Conservation (phyloP, 2,113 vertebrate genomes). For the Chelonoidis abingdonii region DNA sequence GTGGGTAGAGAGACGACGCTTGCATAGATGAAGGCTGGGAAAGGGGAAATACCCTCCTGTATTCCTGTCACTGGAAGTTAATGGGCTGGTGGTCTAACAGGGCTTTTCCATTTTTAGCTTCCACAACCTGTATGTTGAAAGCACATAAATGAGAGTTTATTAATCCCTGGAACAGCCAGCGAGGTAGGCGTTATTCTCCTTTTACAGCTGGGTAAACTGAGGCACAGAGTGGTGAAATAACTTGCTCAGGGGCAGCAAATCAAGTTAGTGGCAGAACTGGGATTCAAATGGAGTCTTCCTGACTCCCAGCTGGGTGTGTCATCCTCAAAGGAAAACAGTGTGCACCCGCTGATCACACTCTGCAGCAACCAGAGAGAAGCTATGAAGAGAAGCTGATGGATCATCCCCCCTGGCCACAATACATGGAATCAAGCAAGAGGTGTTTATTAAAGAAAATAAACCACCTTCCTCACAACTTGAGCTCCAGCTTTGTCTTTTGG, state of each 20-base stretch:
- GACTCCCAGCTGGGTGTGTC: neutral
- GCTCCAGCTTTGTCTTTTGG: neutral
- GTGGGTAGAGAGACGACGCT: neutral
- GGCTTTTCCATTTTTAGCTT: neutral
- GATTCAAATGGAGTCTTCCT: neutral
- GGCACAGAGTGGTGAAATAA: neutral
- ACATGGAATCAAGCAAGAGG: neutral
- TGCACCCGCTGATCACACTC: neutral
- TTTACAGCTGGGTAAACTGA: neutral
- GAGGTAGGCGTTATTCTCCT: neutral
- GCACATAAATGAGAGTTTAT: neutral
- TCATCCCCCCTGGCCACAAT: neutral
- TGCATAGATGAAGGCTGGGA: neutral
- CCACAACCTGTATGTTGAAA: neutral
- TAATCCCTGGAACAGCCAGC: neutral
- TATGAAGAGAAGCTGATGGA: neutral
- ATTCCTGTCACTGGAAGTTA: neutral
- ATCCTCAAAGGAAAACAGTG: neutral
- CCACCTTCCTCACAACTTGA: neutral
- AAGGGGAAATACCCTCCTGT: neutral
- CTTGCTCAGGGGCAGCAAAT: neutral
- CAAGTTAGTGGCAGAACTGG: neutral
- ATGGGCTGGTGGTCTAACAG: neutral
- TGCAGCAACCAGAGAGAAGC: neutral
- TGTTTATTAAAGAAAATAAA: neutral